phyloP scores from a whole-genome alignment of 2,888 invertebrate genomes.

The Lutraria lutraria region DNA sequence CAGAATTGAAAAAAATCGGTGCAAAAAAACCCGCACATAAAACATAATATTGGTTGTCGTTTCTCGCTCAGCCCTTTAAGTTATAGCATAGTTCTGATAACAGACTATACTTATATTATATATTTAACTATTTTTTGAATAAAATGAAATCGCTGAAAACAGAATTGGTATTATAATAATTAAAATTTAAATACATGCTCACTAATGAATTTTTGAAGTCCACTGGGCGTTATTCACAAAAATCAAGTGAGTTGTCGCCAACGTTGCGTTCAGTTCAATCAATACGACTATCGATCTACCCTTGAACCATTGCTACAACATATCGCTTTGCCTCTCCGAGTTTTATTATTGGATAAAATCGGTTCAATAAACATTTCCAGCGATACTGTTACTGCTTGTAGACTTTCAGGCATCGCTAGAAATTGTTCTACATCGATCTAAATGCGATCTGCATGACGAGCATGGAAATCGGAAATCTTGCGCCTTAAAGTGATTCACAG shows the following conservation, averaged over 20 bases:
- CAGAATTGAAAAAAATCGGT: too few relatives aligned
- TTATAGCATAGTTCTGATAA: too few relatives aligned
- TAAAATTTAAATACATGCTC: too few relatives aligned
- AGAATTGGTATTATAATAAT: too few relatives aligned
- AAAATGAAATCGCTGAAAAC: too few relatives aligned
- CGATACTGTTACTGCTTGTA: neutral
- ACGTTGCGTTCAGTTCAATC: neutral
- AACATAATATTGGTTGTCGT: too few relatives aligned
- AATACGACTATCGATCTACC: neutral
- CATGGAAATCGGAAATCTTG: neutral
- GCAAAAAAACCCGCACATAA: too few relatives aligned
- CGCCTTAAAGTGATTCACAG: neutral
- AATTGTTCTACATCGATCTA: neutral
- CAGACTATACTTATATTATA: too few relatives aligned
- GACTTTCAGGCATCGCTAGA: neutral
- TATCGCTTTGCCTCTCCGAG: neutral
- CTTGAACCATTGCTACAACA: neutral
- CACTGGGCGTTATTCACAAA: neutral
- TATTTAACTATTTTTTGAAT: too few relatives aligned
- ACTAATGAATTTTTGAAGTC: neutral
- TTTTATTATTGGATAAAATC: slow-evolving; percentile 7
- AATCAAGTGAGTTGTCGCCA: neutral
- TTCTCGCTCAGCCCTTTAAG: too few relatives aligned
- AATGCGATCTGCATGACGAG: neutral
- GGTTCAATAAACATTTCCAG: neutral